These are phyloP conservation scores for Falco cherrug DNA, from an alignment of 2,797 vertebrate species.

Conservation along the genomic window DNA sequence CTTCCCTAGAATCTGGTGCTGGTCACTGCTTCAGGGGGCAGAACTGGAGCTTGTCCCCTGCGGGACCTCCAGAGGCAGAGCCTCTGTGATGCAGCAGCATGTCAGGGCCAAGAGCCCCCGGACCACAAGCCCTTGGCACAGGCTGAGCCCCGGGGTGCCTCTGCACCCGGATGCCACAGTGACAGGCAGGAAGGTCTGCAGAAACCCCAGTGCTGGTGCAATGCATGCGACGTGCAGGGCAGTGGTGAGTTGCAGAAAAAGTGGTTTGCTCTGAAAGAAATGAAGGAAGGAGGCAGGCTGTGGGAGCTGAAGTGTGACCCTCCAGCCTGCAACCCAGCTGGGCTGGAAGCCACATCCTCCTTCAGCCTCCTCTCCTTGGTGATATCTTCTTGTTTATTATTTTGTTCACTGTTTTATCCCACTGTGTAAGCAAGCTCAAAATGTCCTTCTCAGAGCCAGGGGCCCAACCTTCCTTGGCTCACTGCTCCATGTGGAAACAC, in stretches of 20 bases:
- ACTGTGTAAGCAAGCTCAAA: neutral
- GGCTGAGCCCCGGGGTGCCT: neutral
- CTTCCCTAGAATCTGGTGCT: neutral
- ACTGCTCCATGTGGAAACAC: neutral
- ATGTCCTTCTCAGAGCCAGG: neutral
- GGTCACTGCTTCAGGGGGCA: neutral
- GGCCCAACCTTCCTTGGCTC: conserved; percentile 15
- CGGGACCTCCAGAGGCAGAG: neutral
- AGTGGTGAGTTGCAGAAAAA: fast-evolving
- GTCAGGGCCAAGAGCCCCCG: fast-evolving
- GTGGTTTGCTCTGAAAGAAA: neutral
- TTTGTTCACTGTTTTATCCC: conserved; percentile 17
- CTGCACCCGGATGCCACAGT: fast-evolving
- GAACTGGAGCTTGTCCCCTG: fast-evolving
- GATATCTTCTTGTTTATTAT: conserved; percentile 39
- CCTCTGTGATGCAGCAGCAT: fast-evolving
- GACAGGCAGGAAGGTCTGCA: neutral
- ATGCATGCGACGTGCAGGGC: fast-evolving
- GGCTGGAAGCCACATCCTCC: neutral
- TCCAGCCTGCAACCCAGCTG: neutral
- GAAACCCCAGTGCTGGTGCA: neutral
- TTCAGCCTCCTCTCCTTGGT: conserved; percentile 2
- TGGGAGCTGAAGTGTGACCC: neutral
- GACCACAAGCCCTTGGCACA: neutral
- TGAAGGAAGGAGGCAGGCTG: neutral